phyloP scores from a whole-genome alignment of 2,888 invertebrate genomes.

The Opisthograptis luteolata region DNA sequence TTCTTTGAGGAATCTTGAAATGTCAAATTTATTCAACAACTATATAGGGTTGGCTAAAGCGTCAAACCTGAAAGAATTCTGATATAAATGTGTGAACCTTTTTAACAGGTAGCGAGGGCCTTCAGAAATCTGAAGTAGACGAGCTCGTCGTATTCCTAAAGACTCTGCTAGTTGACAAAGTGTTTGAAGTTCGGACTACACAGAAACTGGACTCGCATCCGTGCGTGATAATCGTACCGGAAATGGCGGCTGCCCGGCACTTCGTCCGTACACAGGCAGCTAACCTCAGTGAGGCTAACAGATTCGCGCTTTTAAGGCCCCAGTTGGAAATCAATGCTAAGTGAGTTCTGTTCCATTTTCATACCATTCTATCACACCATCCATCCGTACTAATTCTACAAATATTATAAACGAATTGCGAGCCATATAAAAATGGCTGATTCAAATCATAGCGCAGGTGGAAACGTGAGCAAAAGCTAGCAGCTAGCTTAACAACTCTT shows the following conservation, averaged over 20 bases:
- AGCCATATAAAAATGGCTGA: too few relatives aligned
- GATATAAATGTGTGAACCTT: too few relatives aligned
- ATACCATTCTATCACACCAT: background rate
- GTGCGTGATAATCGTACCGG: constrained; percentile 96
- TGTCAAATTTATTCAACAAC: too few relatives aligned
- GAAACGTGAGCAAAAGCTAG: too few relatives aligned
- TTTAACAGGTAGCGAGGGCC: constrained; percentile 86
- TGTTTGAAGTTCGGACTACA: constrained; percentile 92
- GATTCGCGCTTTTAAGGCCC: constrained; percentile 94
- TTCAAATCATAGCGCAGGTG: too few relatives aligned
- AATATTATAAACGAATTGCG: too few relatives aligned
- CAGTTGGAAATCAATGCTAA: constrained; percentile 97
- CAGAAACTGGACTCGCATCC: constrained; percentile 94
- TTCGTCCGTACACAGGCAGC: constrained; percentile 95
- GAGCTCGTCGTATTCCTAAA: constrained; percentile 92
- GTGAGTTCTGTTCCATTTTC: constrained; percentile 73
- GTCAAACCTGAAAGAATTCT: too few relatives aligned
- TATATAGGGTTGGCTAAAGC: too few relatives aligned
- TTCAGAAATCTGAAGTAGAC: constrained; percentile 90
- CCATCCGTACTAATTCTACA: too few relatives aligned
- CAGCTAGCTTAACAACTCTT: too few relatives aligned
- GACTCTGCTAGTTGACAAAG: constrained; percentile 90
- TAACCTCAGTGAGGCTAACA: constrained; percentile 91
- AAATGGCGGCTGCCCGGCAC: constrained; percentile 98
- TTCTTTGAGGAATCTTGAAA: too few relatives aligned